phyloP scores from a whole-genome alignment of 2,113 vertebrate genomes.

The Beaufortia kweichowensis region DNA sequence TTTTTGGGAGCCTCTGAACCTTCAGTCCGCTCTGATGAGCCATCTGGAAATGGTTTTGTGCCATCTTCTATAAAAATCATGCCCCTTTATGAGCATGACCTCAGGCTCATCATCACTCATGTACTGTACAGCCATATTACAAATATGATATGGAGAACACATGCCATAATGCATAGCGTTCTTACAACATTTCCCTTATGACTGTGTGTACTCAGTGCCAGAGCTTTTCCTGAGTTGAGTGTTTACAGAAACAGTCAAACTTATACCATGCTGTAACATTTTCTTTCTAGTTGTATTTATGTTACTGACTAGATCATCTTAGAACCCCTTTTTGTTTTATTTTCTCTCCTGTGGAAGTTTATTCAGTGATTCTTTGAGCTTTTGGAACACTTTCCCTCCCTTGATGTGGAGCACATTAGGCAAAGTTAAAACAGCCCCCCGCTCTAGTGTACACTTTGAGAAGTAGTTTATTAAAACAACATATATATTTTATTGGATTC shows the following conservation, averaged over 20 bases:
- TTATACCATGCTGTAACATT: slow-evolving; percentile 4
- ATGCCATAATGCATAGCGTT: neutral
- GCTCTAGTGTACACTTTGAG: slow-evolving; percentile 41
- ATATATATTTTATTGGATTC: slow-evolving; percentile 64
- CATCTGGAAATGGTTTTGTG: slow-evolving; percentile 60
- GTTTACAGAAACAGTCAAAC: slow-evolving; percentile 55
- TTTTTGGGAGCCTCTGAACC: slow-evolving; percentile 37
- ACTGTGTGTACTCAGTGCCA: slow-evolving; percentile 23
- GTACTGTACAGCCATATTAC: slow-evolving; percentile 61
- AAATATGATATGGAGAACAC: slow-evolving; percentile 62
- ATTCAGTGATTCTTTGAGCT: slow-evolving; percentile 25
- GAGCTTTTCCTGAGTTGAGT: slow-evolving; percentile 54
- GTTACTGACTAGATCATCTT: slow-evolving; percentile 24
- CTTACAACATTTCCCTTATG: slow-evolving; percentile 16
- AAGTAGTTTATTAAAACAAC: slow-evolving; percentile 41
- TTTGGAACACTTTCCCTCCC: neutral
- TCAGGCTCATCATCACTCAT: slow-evolving; percentile 48
- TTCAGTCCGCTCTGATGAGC: slow-evolving; percentile 47
- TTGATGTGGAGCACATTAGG: slow-evolving; percentile 30
- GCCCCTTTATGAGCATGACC: slow-evolving; percentile 49
- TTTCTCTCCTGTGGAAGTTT: slow-evolving; percentile 31
- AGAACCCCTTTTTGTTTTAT: slow-evolving; percentile 21
- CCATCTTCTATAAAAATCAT: slow-evolving; percentile 55
- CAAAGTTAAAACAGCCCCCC: slow-evolving; percentile 35
- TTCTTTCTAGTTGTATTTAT: slow-evolving; percentile 24